Conservation (phyloP, 1,140 invertebrate genomes). For the Thereuonema tuberculata region DNA sequence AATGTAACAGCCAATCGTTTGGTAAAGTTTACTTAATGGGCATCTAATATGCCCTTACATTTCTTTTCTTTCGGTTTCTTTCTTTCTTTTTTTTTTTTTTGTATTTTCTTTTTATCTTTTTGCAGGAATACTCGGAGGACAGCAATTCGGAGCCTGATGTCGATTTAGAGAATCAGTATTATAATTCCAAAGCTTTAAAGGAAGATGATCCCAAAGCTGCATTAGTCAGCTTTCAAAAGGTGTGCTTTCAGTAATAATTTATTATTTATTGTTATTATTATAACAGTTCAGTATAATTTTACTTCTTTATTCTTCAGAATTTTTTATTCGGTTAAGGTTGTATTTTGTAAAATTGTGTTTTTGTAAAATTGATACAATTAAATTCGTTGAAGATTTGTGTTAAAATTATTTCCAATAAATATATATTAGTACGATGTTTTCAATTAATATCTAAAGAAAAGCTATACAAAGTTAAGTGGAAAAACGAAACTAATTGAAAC, state of each 20-base stretch:
- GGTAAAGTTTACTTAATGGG: too few relatives aligned
- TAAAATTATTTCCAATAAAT: too few relatives aligned
- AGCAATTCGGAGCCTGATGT: conserved; percentile 97
- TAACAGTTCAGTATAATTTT: neutral
- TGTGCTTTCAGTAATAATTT: too few relatives aligned
- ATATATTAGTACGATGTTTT: too few relatives aligned
- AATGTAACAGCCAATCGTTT: too few relatives aligned
- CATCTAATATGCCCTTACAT: too few relatives aligned
- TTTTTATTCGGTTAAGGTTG: conserved; percentile 6
- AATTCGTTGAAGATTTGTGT: too few relatives aligned
- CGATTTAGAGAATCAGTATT: conserved; percentile 99
- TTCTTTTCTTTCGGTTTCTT: too few relatives aligned
- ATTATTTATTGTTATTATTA: neutral
- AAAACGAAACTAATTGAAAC: too few relatives aligned
- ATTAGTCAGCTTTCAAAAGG: conserved; percentile 85
- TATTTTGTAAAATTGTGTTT: conserved; percentile 6
- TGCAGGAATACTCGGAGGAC: conserved; percentile 84
- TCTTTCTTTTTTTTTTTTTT: neutral
- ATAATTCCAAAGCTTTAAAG: conserved; percentile 97
- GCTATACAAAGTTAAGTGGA: too few relatives aligned
- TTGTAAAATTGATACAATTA: too few relatives aligned
- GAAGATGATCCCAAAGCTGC: conserved; percentile 90
- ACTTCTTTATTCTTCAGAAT: neutral
- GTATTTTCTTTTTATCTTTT: conserved; percentile 16
- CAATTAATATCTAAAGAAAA: too few relatives aligned